Base-by-base conservation (phyloP, 2,888 invertebrate genomes). In the Brenthis hecate region DNA sequence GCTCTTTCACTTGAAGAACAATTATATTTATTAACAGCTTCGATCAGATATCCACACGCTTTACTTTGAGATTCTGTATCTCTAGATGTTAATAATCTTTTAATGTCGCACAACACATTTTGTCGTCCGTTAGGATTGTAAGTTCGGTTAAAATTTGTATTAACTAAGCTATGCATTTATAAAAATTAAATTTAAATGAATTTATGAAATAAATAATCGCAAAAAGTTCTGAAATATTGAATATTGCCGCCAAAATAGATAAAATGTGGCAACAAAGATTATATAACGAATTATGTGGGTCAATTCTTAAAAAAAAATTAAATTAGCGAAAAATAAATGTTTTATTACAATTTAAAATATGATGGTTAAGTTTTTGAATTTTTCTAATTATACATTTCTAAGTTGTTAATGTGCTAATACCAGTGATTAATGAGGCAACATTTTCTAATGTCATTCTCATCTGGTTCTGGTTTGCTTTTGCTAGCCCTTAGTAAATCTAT, bases 91-190 rank as follows among this genome's bases (percentile, higher is more conserved):
- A 92, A 73, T 54, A 91, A 74, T 71, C 88, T 82, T 80, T 92
- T 92, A 70, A 92, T 87, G 73, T 91, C 86, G 5, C 89, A 83
- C 60, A 92, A 78, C 56, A 87, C 89, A 80, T 91, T 92, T 76
- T 87, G 86, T 65, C 81, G 83, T 28, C 82, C 83, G 76, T 80
- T 85, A 4, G 92, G 92, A 77, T 91, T 92, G 69, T 92, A 92
- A 55, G 85, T 88, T 77, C 85, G 81, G 71, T 78, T 88, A 73
- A 87, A 91, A 75, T 85, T 88, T 2, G 85, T 75, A 73, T 89
- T 91, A 11, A 92, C 77, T 73, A 91, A 83, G 77, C 81, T 86
- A 60, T 82, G 81, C 92, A 91, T 91, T 65, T 67, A 11, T 11
- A 43, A 6, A 36, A 36, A 36, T 36, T 36, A 32, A 60, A 61